These are phyloP conservation scores for Eospalax fontanierii DNA, from an alignment of 2,797 vertebrate species.

Conservation along the genomic window DNA sequence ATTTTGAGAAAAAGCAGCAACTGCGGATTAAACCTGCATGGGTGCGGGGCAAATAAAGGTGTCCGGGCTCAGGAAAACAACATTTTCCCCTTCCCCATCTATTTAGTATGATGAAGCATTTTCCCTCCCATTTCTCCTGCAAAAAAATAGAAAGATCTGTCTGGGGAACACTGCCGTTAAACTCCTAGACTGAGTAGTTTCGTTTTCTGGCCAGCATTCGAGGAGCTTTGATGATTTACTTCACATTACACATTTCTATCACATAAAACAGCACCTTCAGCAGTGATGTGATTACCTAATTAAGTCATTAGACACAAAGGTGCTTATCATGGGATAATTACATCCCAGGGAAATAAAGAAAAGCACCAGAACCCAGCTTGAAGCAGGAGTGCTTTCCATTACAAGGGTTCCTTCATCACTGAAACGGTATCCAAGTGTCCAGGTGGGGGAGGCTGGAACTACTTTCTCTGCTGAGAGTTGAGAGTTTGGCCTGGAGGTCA, in stretches of 20 bases:
- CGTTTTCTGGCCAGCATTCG: slow-evolving; percentile 54
- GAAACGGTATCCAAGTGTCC: not conserved
- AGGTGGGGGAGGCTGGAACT: not conserved
- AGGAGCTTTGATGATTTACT: slow-evolving; percentile 74
- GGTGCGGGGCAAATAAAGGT: slow-evolving; percentile 20
- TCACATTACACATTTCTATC: slow-evolving; percentile 71
- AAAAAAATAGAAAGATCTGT: not conserved
- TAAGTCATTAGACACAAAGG: slow-evolving; percentile 86
- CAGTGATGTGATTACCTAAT: slow-evolving; percentile 87
- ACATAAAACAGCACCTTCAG: slow-evolving; percentile 78
- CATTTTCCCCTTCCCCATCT: not conserved
- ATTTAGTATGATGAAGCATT: slow-evolving; percentile 53
- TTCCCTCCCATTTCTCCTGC: not conserved
- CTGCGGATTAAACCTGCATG: slow-evolving; percentile 1
- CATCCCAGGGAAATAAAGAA: slow-evolving; percentile 65
- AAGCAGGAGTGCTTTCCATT: slow-evolving; percentile 62
- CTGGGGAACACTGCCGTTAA: not conserved
- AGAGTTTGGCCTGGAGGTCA: not conserved
- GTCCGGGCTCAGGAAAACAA: not conserved
- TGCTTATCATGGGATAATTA: slow-evolving; percentile 82
- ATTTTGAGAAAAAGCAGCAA: slow-evolving; percentile 67
- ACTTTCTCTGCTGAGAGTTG: not conserved
- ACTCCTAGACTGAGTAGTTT: slow-evolving; percentile 54
- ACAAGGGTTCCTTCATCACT: slow-evolving; percentile 68
- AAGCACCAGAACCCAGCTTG: slow-evolving; percentile 55